These are phyloP conservation scores for Nannoperca australis DNA, from an alignment of 2,797 vertebrate genomes.

Conservation along the genomic window DNA sequence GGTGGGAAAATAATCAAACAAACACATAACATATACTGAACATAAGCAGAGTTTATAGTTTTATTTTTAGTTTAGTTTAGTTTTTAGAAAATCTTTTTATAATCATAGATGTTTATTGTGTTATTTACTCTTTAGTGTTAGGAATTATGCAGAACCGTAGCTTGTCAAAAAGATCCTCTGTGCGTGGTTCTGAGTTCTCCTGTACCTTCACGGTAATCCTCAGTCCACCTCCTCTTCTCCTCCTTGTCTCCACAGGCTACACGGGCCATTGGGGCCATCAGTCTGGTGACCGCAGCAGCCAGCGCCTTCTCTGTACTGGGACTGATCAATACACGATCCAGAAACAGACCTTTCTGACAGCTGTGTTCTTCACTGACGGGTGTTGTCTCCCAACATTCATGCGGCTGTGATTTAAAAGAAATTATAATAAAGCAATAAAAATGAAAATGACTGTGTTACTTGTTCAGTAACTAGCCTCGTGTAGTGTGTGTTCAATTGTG, in stretches of 20 bases:
- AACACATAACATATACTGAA: background rate
- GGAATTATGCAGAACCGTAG: background rate
- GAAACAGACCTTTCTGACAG: conserved; percentile 86
- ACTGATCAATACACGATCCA: conserved; percentile 86
- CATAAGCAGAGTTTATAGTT: no score
- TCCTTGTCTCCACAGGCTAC: conserved; percentile 80
- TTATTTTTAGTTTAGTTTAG: no score
- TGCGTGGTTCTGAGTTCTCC: background rate
- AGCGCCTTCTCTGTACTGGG: conserved; percentile 88
- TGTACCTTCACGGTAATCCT: conserved; percentile 3
- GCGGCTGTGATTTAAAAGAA: conserved; percentile 31
- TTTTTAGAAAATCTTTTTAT: no score
- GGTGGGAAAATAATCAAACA: background rate
- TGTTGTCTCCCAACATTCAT: conserved; percentile 47
- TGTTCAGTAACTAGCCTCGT: background rate
- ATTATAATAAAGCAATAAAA: conserved; percentile 27
- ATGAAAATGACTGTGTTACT: background rate
- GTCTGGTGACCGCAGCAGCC: conserved; percentile 86
- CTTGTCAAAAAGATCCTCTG: background rate
- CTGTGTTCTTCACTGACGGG: conserved; percentile 44
- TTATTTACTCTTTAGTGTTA: background rate
- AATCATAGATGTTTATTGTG: no score
- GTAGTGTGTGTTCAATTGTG: background rate
- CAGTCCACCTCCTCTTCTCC: conserved; percentile 32
- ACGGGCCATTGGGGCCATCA: conserved; percentile 86